These are phyloP conservation scores for Lobophora halterata DNA, from an alignment of 2,888 invertebrate species.

Conservation along the genomic window DNA sequence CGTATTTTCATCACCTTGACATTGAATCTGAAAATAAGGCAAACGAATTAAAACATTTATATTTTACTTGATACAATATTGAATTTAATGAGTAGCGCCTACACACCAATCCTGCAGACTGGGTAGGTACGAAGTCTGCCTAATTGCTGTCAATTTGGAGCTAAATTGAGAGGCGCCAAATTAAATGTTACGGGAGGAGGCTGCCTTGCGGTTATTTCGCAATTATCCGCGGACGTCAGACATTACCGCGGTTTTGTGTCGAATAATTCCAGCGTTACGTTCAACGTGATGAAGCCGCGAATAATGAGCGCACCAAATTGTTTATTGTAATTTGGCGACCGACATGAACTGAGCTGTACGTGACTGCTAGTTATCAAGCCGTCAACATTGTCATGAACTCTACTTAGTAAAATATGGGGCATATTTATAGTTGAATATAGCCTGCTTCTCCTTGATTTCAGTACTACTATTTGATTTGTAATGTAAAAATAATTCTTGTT, in stretches of 20 bases:
- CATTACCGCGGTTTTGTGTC: slow-evolving; percentile 69
- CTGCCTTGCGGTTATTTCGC: slow-evolving; percentile 69
- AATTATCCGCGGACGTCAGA: slow-evolving; percentile 73
- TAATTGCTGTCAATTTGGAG: slow-evolving; percentile 50
- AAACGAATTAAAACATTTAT: slow-evolving; percentile 1
- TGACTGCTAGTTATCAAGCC: slow-evolving; percentile 48
- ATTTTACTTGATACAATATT: slow-evolving; percentile 3
- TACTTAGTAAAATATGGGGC: slow-evolving; percentile 22
- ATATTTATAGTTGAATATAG: slow-evolving; percentile 11
- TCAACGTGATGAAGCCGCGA: slow-evolving; percentile 69
- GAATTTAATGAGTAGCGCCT: slow-evolving; percentile 7
- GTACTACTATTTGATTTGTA: not conserved
- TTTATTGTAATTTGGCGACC: slow-evolving; percentile 74
- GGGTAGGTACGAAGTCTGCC: slow-evolving; percentile 36
- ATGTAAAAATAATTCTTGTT: too few species aligned
- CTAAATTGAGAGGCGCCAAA: slow-evolving; percentile 65
- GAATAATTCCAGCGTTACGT: slow-evolving; percentile 69
- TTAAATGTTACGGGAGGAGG: slow-evolving; percentile 66
- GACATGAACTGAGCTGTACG: slow-evolving; percentile 65
- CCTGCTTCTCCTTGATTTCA: not conserved
- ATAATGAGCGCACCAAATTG: slow-evolving; percentile 74
- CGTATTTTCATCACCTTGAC: slow-evolving; percentile 39
- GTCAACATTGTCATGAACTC: slow-evolving; percentile 35
- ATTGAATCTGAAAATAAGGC: slow-evolving; percentile 57
- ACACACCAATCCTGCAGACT: slow-evolving; percentile 22